Evolutionary conservation across 2,888 invertebrate species (phyloP).

Genomic region (Pseudococcus viburni): DNA sequence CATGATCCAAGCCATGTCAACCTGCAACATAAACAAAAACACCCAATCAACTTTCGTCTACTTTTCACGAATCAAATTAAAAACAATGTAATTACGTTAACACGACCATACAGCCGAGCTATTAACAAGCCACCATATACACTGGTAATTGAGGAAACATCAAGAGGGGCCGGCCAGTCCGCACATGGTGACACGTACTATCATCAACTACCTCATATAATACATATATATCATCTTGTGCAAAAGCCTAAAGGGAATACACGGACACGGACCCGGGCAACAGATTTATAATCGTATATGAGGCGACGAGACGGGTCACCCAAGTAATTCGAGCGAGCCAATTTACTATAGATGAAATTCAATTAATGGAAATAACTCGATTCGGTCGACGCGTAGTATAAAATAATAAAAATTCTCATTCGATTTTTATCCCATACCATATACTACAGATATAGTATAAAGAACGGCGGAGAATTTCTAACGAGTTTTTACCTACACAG

Average conservation of each 20-base stretch:
- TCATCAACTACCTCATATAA: background rate
- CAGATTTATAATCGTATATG: slow-evolving; percentile 42
- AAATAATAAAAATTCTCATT: slow-evolving; percentile 38
- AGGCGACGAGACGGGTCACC: background rate
- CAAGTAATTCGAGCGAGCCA: slow-evolving; percentile 34
- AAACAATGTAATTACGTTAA: background rate
- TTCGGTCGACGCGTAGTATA: slow-evolving; percentile 31
- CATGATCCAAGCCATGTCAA: slow-evolving; percentile 40
- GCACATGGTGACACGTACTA: background rate
- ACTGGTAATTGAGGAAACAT: slow-evolving; percentile 36
- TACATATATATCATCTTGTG: background rate
- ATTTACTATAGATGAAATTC: slow-evolving; percentile 55
- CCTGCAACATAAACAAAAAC: slow-evolving; percentile 20
- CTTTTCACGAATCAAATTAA: slow-evolving; percentile 12
- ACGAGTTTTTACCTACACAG: slow-evolving; percentile 16
- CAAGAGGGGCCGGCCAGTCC: slow-evolving; percentile 3
- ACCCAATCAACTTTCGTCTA: background rate
- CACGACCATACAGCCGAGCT: background rate
- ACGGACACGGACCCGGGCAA: background rate
- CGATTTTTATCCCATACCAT: slow-evolving; percentile 8
- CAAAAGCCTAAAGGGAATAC: slow-evolving; percentile 55
- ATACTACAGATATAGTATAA: background rate
- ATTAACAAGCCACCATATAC: slow-evolving; percentile 23
- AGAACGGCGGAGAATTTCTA: slow-evolving; percentile 12
- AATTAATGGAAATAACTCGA: slow-evolving; percentile 56